Evolutionary conservation across 2,113 vertebrate species (phyloP), one percentile per base, ranked within the genome.

Genomic region (Scolopax mira): DNA sequence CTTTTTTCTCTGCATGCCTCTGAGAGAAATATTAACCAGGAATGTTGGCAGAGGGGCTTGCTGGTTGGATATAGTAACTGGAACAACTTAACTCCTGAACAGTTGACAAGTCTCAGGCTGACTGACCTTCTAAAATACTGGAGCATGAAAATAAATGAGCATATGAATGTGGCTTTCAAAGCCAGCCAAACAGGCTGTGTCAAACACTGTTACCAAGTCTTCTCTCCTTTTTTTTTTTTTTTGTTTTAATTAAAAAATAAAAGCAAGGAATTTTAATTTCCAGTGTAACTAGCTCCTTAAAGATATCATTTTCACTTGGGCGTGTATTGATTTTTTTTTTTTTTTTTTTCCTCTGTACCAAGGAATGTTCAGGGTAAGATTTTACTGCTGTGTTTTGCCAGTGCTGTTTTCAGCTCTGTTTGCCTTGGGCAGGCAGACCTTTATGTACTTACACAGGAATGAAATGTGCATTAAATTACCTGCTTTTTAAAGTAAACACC

Each of bases 1-100:
- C 23, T 90, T 84, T 85, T 85, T 94, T 71, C 39, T 79, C 67
- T 87, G 66, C 66, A 27, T 92, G 84, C 83, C 62, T 90, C 62
- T 1, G 35, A 82, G 90, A 95, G 80, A 96, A 96, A 91, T 85
- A 92, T 92, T 96, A 96, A 96, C 94, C 60, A 87, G 27, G 92
- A 94, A 72, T 65, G 73, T 49, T 95, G 83, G 92, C 94, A 92
- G 83, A 67, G 27, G 1, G 49, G 49, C 28, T 71, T 73, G 31
- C 73, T 93, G 48, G 77, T 78, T 93, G 94, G 70, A 54, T 90
- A 33, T 89, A 89, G 94, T 85, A 92, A 81, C 92, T 83, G 85
- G 74, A 93, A 79, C 83, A 72, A 48, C 61, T 74, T 80, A 84
- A 91, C 82, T 96, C 46, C 89, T 66, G 60, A 90, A 70, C 61